Base-by-base conservation (phyloP, 2,113 vertebrate genomes). In the Myocastor coypus region DNA sequence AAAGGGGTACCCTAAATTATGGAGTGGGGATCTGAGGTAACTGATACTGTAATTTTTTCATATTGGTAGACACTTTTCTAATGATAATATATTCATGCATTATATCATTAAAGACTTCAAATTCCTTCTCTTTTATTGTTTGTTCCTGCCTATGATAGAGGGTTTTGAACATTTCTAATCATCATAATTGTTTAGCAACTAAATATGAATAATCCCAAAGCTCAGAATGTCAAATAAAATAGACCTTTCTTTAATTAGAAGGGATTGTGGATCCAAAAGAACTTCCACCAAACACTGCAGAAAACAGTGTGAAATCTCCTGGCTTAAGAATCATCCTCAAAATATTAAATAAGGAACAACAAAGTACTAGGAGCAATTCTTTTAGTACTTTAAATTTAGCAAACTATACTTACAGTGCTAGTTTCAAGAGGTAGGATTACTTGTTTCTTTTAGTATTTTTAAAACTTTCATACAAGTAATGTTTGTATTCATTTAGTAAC, bases 331-430 rank as follows among this genome's bases (percentile, higher is more conserved):
- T 52, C 40, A 57, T 52, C 32, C 12, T 91, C 26, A 83, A 87
- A 82, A 81, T 87, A 85, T 75, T 82, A 59, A 96, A 90, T 80
- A 52, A 90, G n/a, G 30, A 91, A 96, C 95, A 37, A 59, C 22
- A 57, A 52, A n/a, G 20, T 90, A 16, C 22, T 90, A 26, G 57
- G 66, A 88, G 92, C 30, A 94, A 88, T 61, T 94, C 26, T 93
- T 94, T 84, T 24, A 85, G 57, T 6, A 42, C 85, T 42, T 94
- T 91, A 77, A 77, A 91, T 73, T 85, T 73, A 73, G 30, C 46
- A 30, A 30, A 92, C 28, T 71, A 82, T 34, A 42, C 71, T 89
- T 92, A 84, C 63, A 87, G 82, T 24, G 17, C 42, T 87, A 83
- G 42, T 71, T 20, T 92, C 32, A 88, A 57, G 50, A 94, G 42